Evolutionary conservation across 1,140 invertebrate species (phyloP), one percentile per base, ranked within the genome.

Genomic region (Mesaphorura yosii): DNA sequence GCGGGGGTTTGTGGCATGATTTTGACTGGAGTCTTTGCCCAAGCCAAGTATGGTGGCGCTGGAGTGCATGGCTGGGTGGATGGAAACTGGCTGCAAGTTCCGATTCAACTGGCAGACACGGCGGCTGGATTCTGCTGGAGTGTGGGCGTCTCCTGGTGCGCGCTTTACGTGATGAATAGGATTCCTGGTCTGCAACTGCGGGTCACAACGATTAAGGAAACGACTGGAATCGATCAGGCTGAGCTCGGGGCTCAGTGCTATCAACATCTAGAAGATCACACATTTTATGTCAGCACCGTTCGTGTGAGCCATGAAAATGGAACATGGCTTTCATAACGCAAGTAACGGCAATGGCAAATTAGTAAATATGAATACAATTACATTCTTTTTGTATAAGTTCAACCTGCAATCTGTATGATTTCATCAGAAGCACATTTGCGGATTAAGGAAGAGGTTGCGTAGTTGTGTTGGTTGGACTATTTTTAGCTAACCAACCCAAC

Each of bases 181-280:
- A 51, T 29, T 6, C 38, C 38, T 25, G 39, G 34, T 6, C 48
- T 51, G 3, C 48, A 38, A 4, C 48, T 51, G 3, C 48, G 48
- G 10, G 20, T 44, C 6, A 6, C 6, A n/a, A 4, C 10, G 10
- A 22, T 4, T 5, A 25, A 44, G 6, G 48, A 39, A 20, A 17
- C 20, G 23, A 15, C 4, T 4, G 48, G 48, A 51, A 40, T 51
- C 7, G 48, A 51, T 42, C 20, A 40, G 3, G 29, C 17, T 7
- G 34, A 51, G 27, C 25, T 51, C 15, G 48, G 48, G 26, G 20
- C 41, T 5, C 26, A 39, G 20, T 51, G 48, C 25, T 51, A 51
- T 41, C 34, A 51, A 20, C 29, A 12, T 27, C 7, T 51, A 20
- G 38, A 51, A 28, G 45, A n/a, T n/a, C n/a, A n/a, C n/a, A n/a